Base-by-base conservation (phyloP, 1,140 invertebrate genomes). In the Atta cephalotes region DNA sequence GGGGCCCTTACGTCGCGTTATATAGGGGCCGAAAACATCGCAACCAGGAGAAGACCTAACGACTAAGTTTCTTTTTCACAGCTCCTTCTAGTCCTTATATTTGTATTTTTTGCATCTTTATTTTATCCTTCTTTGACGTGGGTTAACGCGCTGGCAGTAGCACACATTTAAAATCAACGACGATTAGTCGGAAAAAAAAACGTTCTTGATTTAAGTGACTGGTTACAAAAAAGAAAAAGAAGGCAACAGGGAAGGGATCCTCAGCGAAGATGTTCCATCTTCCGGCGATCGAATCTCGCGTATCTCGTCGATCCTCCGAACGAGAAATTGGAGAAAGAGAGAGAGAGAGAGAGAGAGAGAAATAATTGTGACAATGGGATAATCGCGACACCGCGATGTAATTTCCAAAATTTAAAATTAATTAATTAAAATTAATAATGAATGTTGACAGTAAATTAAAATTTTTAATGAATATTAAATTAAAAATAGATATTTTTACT, bases 31-130 rank as follows among this genome's bases (percentile, higher is more conserved):
- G 53, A 25, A 25, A 66, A 56, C 53, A 35, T 86, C 62, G 68
- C 74, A 88, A 86, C 76, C 82, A 70, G 39, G 62, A 88, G 89
- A 87, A 84, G 78, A 90, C 85, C 58, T 60, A 89, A 85, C 60
- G 28, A 60, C 21, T 60, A 53, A 87, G 25, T 68, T 81, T 56
- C 16, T 18, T 49, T 70, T 79, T 62, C 58, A 81, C 77, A 76
- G 39, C 68, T 87, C 56, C n/a, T 65, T 58, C 25, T 74, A 72
- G 49, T 70, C 63, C 28, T 58, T 66, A 49, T 68, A 9, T 60
- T 60, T 85, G 25, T 10, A 49, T 49, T 18, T 70, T 76, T 76
- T 68, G 28, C 68, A 65, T 78, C 51, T 78, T 65, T 56, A 85
- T 63, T 79, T 76, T 62, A 76, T 79, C 51, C 21, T 28, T 68